phyloP scores from a whole-genome alignment of 2,797 vertebrate genomes.

The Emys orbicularis region DNA sequence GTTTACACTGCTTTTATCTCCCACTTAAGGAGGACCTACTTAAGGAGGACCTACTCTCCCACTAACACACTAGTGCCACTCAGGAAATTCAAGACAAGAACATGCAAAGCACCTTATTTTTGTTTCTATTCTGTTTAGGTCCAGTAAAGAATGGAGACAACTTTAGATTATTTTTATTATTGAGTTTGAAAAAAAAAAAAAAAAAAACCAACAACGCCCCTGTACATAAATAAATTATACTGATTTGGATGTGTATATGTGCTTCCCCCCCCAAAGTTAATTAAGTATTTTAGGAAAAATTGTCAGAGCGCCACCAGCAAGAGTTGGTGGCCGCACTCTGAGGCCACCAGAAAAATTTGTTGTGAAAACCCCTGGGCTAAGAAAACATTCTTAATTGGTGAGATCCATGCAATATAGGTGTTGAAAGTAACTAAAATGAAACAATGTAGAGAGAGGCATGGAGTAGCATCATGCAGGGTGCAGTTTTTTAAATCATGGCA shows the following conservation, averaged over 20 bases:
- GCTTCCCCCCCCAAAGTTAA: too few relatives aligned
- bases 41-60: neutral
- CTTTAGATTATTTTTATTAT: too few relatives aligned
- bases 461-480: rapidly evolving
- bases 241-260: too few relatives aligned
- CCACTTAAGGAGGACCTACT: neutral
- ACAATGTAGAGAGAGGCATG: neutral
- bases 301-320: too few relatives aligned
- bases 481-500: neutral
- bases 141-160: neutral
- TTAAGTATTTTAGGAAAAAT: too few relatives aligned
- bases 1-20: neutral
- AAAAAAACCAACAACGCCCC: too few relatives aligned
- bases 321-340: too few relatives aligned
- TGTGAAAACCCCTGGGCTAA: neutral
- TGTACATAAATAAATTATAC: too few relatives aligned
- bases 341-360: too few relatives aligned
- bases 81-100: neutral
- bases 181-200: too few relatives aligned
- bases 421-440: neutral
- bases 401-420: neutral
- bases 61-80: rapidly evolving
- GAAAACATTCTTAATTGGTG: rapidly evolving
- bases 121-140: neutral
- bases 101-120: too few relatives aligned